These are phyloP conservation scores for Diachasmimorpha longicaudata DNA, from an alignment of 1,140 invertebrate genomes.

Conservation along the genomic window DNA sequence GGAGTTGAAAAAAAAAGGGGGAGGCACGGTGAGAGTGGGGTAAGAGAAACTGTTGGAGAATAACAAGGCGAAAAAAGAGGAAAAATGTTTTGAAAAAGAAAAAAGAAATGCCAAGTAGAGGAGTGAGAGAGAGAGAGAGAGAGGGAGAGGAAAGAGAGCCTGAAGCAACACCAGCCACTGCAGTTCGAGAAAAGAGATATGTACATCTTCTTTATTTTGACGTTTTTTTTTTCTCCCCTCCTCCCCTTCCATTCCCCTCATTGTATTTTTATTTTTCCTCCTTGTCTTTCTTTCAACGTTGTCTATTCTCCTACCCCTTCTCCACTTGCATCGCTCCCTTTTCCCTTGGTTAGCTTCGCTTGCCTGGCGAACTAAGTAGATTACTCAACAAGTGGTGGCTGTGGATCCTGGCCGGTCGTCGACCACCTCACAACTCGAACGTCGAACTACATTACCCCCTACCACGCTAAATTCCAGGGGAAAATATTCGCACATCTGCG, in stretches of 20 bases:
- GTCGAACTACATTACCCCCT: constrained; percentile 16
- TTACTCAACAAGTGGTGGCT: constrained; percentile 62
- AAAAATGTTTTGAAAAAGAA: not conserved
- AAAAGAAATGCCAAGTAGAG: not conserved
- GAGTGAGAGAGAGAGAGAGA: not conserved
- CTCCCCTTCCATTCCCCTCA: not conserved
- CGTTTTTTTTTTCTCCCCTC: not conserved
- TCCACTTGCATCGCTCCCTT: constrained; percentile 8
- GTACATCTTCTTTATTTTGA: not conserved
- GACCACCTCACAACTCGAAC: constrained; percentile 35
- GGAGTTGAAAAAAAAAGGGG: constrained; percentile 26
- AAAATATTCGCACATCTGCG: not conserved
- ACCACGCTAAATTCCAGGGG: constrained; percentile 6
- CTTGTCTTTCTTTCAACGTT: constrained; percentile 23
- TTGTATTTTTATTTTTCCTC: not conserved
- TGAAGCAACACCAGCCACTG: not conserved
- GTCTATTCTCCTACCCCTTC: constrained; percentile 13
- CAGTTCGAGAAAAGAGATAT: not conserved
- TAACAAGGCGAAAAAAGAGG: not conserved
- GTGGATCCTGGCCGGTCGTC: constrained; percentile 50
- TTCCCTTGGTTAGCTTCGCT: constrained; percentile 33
- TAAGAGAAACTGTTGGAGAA: not conserved
- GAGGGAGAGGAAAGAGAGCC: not conserved
- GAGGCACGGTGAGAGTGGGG: constrained; percentile 23
- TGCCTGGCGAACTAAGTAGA: constrained; percentile 56